Base-by-base conservation (phyloP, 2,888 invertebrate genomes). In the Drosophila setosimentum region DNA sequence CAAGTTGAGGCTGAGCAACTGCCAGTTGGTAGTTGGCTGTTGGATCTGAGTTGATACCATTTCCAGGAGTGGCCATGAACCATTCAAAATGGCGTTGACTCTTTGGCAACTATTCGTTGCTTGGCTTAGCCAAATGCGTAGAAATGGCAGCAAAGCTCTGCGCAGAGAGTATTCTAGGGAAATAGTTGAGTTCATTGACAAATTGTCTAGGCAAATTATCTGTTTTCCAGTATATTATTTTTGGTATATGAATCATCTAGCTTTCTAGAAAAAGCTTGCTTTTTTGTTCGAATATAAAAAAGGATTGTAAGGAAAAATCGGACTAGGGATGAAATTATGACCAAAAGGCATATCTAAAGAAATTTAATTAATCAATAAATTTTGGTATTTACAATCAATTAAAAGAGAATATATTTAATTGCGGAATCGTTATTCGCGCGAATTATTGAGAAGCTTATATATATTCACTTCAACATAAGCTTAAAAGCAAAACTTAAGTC, bases 51-150 rank as follows among this genome's bases (percentile, higher is more conserved):
- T 71, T 62, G 77, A 64, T 64, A 40, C 45, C 58, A 51, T 58
- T 70, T 59, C 68, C 71, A 67, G 76, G 66, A 53, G 62, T 80
- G 76, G 68, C 80, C 78, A 78, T 80, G 80, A 78, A 78, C 76
- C 65, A 72, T 68, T 45, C 72, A 83, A 83, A 83, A 83, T 83
- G 82, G 82, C 87, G 82, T 64, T 68, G 76, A 59, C 61, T 75
- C 54, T 61, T 59, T 32, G 40, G 3, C 16, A 63, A 48, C 37
- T 40, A 63, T 54, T 57, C 61, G 51, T 65, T 49, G 54, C 60
- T 65, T 58, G 53, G 29, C 21, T n/a, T 8, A 13, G 55, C 57
- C 45, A 64, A 77, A 62, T 53, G 21, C 35, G 24, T n/a, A 27
- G 45, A 57, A 59, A 60, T 64, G 48, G 35, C 48, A 24, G 27